These are phyloP conservation scores for Zaprionus lineosus DNA, from an alignment of 2,888 invertebrate genomes.

Conservation along the genomic window DNA sequence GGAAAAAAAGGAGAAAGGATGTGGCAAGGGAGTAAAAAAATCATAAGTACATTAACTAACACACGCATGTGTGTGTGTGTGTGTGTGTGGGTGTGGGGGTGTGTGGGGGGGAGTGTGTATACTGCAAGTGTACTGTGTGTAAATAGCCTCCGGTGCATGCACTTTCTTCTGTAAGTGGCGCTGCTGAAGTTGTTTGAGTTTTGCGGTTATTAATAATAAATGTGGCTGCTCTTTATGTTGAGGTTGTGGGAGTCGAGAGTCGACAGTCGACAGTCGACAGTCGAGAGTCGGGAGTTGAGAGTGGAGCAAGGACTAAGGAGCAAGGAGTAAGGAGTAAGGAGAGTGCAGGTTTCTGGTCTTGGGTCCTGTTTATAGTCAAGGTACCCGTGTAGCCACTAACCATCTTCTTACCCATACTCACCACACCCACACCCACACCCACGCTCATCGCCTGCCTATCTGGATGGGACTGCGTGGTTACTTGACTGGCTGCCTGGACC, in stretches of 20 bases:
- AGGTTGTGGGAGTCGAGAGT: constrained; percentile 29
- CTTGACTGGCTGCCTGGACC: neutral
- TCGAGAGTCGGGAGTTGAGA: no score
- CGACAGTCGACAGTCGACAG: no score
- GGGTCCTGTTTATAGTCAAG: no score
- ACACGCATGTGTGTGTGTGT: neutral
- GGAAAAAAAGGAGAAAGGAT: neutral
- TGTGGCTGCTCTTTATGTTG: constrained; percentile 64
- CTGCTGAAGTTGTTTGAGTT: constrained; percentile 66
- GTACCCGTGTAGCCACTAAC: neutral
- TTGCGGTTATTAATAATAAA: constrained; percentile 80
- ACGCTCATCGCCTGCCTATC: neutral
- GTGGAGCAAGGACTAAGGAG: no score
- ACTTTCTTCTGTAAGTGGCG: constrained; percentile 47
- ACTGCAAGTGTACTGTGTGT: constrained; percentile 42
- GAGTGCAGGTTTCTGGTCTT: no score
- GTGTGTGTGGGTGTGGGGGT: neutral
- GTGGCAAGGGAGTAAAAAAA: no score
- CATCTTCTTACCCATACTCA: neutral
- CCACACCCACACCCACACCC: neutral
- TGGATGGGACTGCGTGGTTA: no score
- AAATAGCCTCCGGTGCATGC: constrained; percentile 51
- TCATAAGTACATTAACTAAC: constrained; percentile 29
- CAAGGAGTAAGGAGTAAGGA: no score
- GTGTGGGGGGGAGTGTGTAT: constrained; percentile 10